A percentile compares a stretch with the other conserved stretches of the same genome.
These are phyloP conservation scores for Gastracanthus pulcherrimus DNA, from an alignment of 2,888 invertebrate species.

Conservation along the genomic window DNA sequence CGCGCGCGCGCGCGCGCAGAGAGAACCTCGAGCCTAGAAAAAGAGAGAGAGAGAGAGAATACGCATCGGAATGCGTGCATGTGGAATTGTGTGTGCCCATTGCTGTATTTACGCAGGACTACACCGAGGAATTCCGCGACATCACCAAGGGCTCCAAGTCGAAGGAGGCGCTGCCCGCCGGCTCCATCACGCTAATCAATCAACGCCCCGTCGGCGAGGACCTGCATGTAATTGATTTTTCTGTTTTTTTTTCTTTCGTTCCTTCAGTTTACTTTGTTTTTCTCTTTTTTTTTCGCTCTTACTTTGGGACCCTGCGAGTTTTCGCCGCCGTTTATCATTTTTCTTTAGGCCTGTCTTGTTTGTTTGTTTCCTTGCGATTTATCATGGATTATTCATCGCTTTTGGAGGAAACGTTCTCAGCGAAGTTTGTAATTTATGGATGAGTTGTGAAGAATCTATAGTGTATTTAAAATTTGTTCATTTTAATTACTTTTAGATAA, in stretches of 20 bases:
- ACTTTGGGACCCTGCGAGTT: constrained; percentile 68
- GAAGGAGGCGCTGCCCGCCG: constrained; percentile 94
- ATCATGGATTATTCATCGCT: background rate
- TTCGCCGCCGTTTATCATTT: constrained; percentile 69
- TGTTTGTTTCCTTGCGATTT: too few species aligned
- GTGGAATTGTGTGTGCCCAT: constrained; percentile 75
- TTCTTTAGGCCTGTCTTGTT: constrained; percentile 63
- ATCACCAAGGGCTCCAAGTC: constrained; percentile 94
- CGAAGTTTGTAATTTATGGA: constrained; percentile 59
- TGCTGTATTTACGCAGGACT: constrained; percentile 85
- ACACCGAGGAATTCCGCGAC: constrained; percentile 97
- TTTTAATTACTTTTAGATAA: too few species aligned
- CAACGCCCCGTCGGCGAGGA: constrained; percentile 97
- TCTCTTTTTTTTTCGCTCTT: constrained; percentile 46
- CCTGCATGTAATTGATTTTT: constrained; percentile 86
- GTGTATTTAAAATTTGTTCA: too few species aligned
- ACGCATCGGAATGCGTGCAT: constrained; percentile 78
- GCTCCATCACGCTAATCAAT: constrained; percentile 96
- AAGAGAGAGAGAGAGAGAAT: constrained; percentile 27
- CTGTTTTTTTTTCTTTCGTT: constrained; percentile 59
- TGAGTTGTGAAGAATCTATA: too few species aligned
- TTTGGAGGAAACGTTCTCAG: background rate
- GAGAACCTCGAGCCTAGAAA: background rate
- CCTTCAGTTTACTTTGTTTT: constrained; percentile 19
- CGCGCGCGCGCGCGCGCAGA: background rate